Conservation (phyloP, 2,113 vertebrate genomes). For the Chloropsis cyanopogon region DNA sequence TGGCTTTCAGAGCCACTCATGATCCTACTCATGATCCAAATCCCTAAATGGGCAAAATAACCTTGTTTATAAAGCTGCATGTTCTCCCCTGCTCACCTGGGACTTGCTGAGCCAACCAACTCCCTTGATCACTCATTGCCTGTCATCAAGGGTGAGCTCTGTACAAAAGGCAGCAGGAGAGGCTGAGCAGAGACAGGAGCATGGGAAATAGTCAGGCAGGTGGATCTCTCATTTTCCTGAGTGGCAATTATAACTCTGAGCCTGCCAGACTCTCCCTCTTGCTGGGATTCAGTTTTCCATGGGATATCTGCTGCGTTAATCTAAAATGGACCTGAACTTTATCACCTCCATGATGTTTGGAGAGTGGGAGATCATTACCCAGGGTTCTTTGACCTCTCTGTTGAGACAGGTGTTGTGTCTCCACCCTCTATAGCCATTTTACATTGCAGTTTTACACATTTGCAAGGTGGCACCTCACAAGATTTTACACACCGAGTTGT, state of each 20-base stretch:
- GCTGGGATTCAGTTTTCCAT: background rate
- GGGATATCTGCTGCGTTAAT: background rate
- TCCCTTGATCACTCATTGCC: background rate
- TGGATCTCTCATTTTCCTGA: background rate
- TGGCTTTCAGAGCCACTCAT: background rate
- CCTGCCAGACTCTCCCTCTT: background rate
- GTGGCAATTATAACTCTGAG: background rate
- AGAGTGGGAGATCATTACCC: background rate
- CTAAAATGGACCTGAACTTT: background rate
- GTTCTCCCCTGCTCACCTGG: background rate
- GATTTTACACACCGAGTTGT: background rate
- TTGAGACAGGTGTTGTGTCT: accelerated
- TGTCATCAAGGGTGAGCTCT: background rate
- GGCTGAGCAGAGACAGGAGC: background rate
- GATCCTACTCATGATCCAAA: background rate
- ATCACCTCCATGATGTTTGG: background rate
- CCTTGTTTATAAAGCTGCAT: background rate
- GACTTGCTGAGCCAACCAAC: background rate
- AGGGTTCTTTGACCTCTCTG: background rate
- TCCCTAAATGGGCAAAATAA: background rate
- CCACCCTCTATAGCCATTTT: background rate
- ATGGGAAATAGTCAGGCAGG: background rate
- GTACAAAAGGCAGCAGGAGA: background rate
- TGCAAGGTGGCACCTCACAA: background rate
- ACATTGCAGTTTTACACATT: background rate